Percentiles rank a stretch among this genome's conserved stretches.
These are phyloP conservation scores for Rhyacophila evoluta DNA, from an alignment of 2,888 invertebrate genomes.

Conservation along the genomic window DNA sequence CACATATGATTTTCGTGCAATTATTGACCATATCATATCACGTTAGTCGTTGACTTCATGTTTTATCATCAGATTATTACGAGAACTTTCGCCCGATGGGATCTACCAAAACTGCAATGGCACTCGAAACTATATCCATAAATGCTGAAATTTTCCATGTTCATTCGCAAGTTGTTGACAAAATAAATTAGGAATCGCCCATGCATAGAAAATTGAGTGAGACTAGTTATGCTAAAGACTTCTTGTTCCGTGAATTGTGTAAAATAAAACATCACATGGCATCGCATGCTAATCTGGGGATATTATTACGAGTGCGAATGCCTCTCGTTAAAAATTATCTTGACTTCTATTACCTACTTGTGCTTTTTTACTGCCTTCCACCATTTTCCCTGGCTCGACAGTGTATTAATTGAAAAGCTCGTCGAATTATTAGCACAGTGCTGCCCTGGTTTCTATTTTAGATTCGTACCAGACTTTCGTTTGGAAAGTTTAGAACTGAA, in stretches of 20 bases:
- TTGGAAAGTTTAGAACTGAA: not conserved
- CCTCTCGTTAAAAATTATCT: conserved; percentile 24
- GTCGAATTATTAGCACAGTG: not conserved
- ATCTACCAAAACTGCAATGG: too few relatives aligned
- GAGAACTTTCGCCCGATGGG: too few relatives aligned
- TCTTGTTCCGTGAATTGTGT: conserved; percentile 4
- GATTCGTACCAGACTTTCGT: not conserved
- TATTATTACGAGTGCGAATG: conserved; percentile 8
- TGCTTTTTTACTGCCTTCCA: not conserved
- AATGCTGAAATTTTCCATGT: too few relatives aligned
- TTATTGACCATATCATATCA: too few relatives aligned
- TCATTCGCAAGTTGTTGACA: too few relatives aligned
- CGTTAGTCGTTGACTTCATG: too few relatives aligned
- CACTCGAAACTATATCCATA: too few relatives aligned
- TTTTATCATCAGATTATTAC: too few relatives aligned
- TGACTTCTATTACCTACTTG: not conserved
- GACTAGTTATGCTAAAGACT: not conserved
- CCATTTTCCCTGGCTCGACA: not conserved
- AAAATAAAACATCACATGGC: not conserved
- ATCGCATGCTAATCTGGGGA: conserved; percentile 21
- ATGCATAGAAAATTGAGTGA: not conserved
- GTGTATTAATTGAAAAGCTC: not conserved
- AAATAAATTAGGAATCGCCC: not conserved
- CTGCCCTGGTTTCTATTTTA: not conserved
- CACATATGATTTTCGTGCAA: too few relatives aligned